Base-by-base conservation (phyloP, 2,113 vertebrate species). In the Festucalex cinctus region DNA sequence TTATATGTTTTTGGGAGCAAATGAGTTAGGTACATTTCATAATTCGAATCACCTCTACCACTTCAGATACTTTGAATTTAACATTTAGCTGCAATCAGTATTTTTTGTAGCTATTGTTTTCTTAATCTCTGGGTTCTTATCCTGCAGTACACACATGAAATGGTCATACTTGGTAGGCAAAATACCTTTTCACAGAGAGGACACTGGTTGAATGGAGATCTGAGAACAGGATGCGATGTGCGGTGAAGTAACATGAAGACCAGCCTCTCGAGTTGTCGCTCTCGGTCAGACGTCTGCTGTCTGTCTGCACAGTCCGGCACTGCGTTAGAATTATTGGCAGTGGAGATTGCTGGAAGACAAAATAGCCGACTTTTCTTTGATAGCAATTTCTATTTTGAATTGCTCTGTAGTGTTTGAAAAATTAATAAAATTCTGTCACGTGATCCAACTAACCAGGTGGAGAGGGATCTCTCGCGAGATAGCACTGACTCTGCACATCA, bases 161-260 rank as follows among this genome's bases (percentile, higher is more conserved):
- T n/a, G 12, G 3, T 12, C 24, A 36, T 16, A 6, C 17, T 17
- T 46, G 6, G 44, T 6, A 19, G 44, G 5, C 6, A 46, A 49
- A 9, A 3, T 73, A 93, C 92, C 90, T 92, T 91, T 17, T 88
- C 81, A 66, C 90, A 92, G 51, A 91, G 75, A 0, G 69, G 86
- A 57, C 90, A 91, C n/a, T 86, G 73, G 24, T 75, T 87, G 73
- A 83, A 65, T 0, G 85, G 79, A 1, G 77, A 74, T 43, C 74
- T 83, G 60, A 84, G 83, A 60, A 85, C 79, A 1, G 79, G 79
- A 74, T 84, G 88, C 0, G 80, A 77, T 3, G 86, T 81, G 83
- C 90, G 86, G 71, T 75, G 83, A 67, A 92, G 76, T 2, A 93
- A 43, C 63, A 86, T 71, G 60, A 81, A 82, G 41, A 93, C 86